Conservation (phyloP, 2,888 invertebrate genomes). For the Andrena flavipes region DNA sequence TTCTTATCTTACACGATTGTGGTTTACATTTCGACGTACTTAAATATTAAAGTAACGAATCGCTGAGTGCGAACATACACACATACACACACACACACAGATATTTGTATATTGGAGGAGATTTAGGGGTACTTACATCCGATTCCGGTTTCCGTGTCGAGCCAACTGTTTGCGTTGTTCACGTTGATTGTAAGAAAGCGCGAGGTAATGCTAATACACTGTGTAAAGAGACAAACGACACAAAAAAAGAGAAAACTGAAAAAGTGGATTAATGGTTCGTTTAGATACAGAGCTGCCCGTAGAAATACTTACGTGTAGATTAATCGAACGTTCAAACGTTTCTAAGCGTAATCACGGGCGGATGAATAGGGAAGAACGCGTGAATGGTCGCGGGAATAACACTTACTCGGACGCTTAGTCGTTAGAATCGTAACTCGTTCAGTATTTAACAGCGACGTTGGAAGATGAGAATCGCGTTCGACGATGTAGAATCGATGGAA, state of each 20-base stretch:
- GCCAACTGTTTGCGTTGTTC: constrained; percentile 52
- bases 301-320: constrained; percentile 62
- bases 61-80: constrained; percentile 44
- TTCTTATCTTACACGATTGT: constrained; percentile 60
- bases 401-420: constrained; percentile 64
- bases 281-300: constrained; percentile 70
- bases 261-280: constrained; percentile 72
- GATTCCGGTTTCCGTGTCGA: constrained; percentile 76
- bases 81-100: neutral
- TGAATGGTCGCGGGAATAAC: constrained; percentile 41
- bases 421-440: constrained; percentile 63
- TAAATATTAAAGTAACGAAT: constrained; percentile 62
- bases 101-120: constrained; percentile 81
- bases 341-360: constrained; percentile 66
- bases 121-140: constrained; percentile 71
- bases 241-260: neutral
- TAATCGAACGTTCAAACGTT: constrained; percentile 61
- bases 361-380: constrained; percentile 30
- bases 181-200: constrained; percentile 62
- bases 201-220: constrained; percentile 33
- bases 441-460: constrained; percentile 54
- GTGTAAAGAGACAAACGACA: neutral
- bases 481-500: neutral
- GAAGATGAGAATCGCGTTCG: constrained; percentile 23
- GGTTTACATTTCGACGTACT: constrained; percentile 75